Evolutionary conservation across 2,113 vertebrate species (phyloP).

Genomic region (Lamprologus speciosus): DNA sequence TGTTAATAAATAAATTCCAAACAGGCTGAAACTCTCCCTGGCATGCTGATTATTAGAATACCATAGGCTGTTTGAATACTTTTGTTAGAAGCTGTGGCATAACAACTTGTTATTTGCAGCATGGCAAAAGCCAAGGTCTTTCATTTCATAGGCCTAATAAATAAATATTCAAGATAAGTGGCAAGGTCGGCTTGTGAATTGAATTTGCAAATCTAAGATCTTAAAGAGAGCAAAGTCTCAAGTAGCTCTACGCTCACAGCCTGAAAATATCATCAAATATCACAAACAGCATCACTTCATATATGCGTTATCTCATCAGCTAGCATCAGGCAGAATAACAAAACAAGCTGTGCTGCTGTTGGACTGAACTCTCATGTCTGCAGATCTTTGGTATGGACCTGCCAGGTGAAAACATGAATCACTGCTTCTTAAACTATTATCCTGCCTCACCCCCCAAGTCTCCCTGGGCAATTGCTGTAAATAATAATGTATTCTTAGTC

Average conservation of each 20-base stretch:
- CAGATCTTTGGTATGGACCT: neutral
- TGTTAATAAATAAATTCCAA: neutral
- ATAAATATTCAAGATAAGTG: neutral
- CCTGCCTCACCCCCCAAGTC: neutral
- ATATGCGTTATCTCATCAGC: neutral
- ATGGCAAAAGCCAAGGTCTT: neutral
- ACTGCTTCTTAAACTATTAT: slow-evolving; percentile 39
- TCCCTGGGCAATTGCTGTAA: slow-evolving; percentile 35
- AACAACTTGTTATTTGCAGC: neutral
- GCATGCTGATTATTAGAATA: neutral
- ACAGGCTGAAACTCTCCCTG: neutral
- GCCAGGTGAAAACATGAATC: slow-evolving; percentile 35
- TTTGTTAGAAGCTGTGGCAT: neutral
- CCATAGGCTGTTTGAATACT: neutral
- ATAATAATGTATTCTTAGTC: slow-evolving; percentile 49
- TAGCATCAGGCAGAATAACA: neutral
- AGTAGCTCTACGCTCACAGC: neutral
- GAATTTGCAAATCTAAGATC: neutral
- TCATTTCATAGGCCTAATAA: neutral
- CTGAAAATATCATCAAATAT: neutral
- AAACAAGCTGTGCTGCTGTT: neutral
- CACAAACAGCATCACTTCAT: neutral
- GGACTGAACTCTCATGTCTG: slow-evolving; percentile 4
- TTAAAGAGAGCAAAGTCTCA: neutral
- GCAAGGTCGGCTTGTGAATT: neutral